Evolutionary conservation across 2,888 invertebrate species (phyloP).

Genomic region (Diogma glabrata): DNA sequence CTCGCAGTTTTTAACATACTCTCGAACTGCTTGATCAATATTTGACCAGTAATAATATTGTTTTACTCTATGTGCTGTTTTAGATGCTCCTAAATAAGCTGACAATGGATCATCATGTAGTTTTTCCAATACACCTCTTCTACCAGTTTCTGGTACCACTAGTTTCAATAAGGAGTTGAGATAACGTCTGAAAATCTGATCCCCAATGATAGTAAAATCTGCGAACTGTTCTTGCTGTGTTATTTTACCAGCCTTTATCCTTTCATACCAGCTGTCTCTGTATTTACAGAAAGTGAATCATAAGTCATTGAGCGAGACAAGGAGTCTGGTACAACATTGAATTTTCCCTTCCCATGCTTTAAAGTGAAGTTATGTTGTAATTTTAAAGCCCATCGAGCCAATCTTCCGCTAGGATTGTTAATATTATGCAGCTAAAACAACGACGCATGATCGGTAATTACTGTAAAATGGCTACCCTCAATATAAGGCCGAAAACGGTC

Average conservation of each 20-base stretch:
- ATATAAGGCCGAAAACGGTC: too few species aligned
- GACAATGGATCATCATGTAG: background rate
- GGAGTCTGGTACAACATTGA: conserved; percentile 3
- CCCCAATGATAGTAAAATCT: background rate
- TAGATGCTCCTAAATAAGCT: background rate
- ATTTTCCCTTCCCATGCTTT: conserved; percentile 1
- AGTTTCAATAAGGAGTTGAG: background rate
- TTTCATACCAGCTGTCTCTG: background rate
- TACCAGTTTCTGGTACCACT: background rate
- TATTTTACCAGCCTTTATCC: background rate
- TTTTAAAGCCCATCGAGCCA: too few species aligned
- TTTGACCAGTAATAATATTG: conserved; percentile 5
- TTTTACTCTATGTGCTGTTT: background rate
- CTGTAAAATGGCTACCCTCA: too few species aligned
- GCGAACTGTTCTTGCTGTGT: background rate
- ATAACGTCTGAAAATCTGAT: background rate
- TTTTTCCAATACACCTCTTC: background rate
- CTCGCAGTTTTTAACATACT: background rate
- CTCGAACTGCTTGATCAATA: background rate
- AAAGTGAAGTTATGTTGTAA: too few species aligned
- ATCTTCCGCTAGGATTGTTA: too few species aligned
- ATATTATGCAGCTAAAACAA: too few species aligned
- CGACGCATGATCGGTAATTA: too few species aligned
- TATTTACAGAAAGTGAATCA: background rate
- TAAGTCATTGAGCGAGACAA: background rate